A percentile compares a stretch with the other conserved stretches of the same genome.
Evolutionary conservation across 2,113 vertebrate genomes (phyloP).

Genomic region (Gallinago paraguaiae): DNA sequence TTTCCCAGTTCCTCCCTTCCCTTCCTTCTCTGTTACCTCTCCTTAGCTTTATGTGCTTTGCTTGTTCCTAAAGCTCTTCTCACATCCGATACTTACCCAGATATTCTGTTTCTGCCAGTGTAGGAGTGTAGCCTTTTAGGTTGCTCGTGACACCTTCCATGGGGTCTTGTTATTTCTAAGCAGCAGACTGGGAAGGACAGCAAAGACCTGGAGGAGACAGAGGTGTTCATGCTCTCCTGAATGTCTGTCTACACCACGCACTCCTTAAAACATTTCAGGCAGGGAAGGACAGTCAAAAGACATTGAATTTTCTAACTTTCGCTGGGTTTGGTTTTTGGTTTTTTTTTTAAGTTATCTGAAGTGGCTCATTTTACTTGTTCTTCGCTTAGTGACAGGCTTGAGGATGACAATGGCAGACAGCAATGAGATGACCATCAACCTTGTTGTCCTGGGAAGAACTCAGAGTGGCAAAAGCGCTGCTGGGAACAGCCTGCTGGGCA

Average conservation of each 20-base stretch:
- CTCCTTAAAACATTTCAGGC: neutral
- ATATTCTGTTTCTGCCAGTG: neutral
- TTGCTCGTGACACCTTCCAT: neutral
- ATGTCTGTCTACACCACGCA: neutral
- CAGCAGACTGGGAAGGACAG: neutral
- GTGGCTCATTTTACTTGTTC: neutral
- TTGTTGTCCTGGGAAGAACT: constrained; percentile 79
- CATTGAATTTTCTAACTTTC: neutral
- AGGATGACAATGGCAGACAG: neutral
- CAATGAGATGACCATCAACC: constrained; percentile 71
- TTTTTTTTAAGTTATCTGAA: neutral
- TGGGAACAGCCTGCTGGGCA: constrained; percentile 85
- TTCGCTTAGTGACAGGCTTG: neutral
- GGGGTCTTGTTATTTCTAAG: neutral
- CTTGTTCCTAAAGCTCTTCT: neutral
- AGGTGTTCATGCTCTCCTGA: neutral
- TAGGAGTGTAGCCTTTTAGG: neutral
- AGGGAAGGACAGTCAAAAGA: neutral
- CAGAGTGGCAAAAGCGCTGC: constrained; percentile 85
- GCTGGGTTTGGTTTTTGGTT: neutral
- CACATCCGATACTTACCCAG: neutral
- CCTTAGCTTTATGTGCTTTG: neutral
- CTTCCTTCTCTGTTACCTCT: neutral
- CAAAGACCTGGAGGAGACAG: neutral
- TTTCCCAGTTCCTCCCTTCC: neutral